These are phyloP conservation scores for Trichoplax adhaerens DNA, from an alignment of 37 sponge, comb jelly and placozoan genomes.

Conservation along the genomic window DNA sequence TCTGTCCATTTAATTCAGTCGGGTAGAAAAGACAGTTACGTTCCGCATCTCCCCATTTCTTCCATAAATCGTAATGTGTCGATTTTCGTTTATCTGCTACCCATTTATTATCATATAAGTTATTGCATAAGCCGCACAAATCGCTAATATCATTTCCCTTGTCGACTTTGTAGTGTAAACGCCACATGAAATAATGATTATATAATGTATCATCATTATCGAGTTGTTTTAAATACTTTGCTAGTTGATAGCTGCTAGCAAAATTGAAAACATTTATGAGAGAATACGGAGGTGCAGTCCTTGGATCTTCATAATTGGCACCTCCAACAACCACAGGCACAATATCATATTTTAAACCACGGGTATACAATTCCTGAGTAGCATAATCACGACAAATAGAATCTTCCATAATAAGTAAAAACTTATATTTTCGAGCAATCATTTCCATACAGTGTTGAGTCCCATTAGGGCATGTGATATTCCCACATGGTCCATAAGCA, in stretches of 20 bases:
- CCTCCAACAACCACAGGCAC: constrained; percentile 2
- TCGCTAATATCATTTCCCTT: not conserved
- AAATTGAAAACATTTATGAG: not conserved
- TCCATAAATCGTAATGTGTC: no score
- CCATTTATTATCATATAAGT: no score
- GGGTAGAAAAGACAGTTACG: no score
- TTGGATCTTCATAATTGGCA: not conserved
- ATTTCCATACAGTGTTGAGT: no score
- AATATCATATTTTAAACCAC: not conserved
- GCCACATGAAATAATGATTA: not conserved
- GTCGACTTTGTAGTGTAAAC: not conserved
- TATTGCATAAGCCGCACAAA: no score
- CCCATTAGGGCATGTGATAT: no score
- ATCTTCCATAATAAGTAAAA: not conserved
- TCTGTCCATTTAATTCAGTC: no score
- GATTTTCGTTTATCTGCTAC: no score
- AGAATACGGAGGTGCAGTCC: not conserved
- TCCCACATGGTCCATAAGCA: no score
- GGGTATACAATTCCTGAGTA: not conserved
- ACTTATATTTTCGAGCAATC: not conserved
- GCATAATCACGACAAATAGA: not conserved
- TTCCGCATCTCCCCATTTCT: no score
- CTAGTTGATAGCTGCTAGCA: not conserved
- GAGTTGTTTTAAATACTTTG: not conserved
- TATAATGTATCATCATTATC: not conserved